Evolutionary conservation across 2,797 vertebrate species (phyloP), one percentile per base, ranked within the genome.

Genomic region (Gambusia yucatana): DNA sequence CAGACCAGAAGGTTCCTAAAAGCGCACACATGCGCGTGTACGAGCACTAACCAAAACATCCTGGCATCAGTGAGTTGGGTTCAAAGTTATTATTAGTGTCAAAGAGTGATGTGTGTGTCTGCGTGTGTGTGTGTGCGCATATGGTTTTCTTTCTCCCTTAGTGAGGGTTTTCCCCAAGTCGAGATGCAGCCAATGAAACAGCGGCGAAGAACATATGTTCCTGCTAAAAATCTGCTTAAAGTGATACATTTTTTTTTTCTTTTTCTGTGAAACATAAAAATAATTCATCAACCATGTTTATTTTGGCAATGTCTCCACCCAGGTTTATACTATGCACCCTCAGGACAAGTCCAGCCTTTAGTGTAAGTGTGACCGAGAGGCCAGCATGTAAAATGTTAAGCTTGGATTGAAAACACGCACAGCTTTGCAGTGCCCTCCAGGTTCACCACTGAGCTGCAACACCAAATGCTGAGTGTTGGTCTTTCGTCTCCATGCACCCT

Each of bases 41-140:
- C 50, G 79, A 82, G 84, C 73, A 78, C 85, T 85, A 87, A 93
- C 87, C 88, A 91, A 91, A 90, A 91, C 88, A 91, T 92, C 84
- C 89, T 89, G 88, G 89, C 90, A 93, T 87, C 90, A 75, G 77
- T 78, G 65, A 85, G 81, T 89, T 87, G 76, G 87, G 86, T 82
- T 91, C 80, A 83, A 92, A 90, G 91, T 93, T 94, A 92, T 94
- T 93, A 93, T 93, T 93, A 91, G 91, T 91, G 92, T 94, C 86
- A 91, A 73, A 78, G 83, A 89, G 80, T 86, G 82, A 73, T 79
- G 69, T 81, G 86, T 82, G 75, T 86, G 73, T 47, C 14, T 79
- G 77, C 87, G 48, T 50, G 82, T 80, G 44, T 85, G 82, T 80
- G 44, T 85, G 83, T 81, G 44, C 79, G 73, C 70, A 67, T 75